phyloP scores from a whole-genome alignment of 1,140 invertebrate genomes.

The Zaprionus nigranus region DNA sequence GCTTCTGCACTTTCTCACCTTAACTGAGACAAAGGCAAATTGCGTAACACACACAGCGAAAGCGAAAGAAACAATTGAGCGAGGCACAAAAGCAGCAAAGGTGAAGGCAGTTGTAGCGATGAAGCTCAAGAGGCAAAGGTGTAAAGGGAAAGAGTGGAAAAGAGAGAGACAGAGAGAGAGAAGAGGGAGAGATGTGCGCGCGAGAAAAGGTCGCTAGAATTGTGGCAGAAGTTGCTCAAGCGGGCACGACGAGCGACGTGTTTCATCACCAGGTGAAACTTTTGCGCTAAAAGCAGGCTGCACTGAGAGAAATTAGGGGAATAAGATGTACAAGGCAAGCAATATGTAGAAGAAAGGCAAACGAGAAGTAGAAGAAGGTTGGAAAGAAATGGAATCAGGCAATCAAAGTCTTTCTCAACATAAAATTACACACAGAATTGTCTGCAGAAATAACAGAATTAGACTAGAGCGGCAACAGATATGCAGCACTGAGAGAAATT shows the following conservation, averaged over 20 bases:
- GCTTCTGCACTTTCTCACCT: slow-evolving; percentile 15
- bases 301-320: neutral
- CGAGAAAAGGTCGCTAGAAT: slow-evolving; percentile 39
- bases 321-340: neutral
- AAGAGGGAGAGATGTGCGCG: slow-evolving; percentile 9
- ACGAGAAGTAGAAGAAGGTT: no score
- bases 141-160: neutral
- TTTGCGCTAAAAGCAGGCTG: slow-evolving; percentile 17
- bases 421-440: no score
- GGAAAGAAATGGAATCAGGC: no score
- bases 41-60: slow-evolving; percentile 35
- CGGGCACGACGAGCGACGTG: neutral
- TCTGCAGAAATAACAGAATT: no score
- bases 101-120: neutral
- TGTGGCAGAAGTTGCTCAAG: slow-evolving; percentile 56
- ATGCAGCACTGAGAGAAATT: neutral
- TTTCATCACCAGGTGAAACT: slow-evolving; percentile 56
- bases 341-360: neutral
- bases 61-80: slow-evolving; percentile 12
- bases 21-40: slow-evolving; percentile 17
- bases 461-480: neutral
- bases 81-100: neutral
- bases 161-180: neutral
- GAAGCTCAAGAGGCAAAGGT: neutral
- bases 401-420: no score